Percentiles rank a stretch among this genome's conserved stretches.
Conservation (phyloP, 2,113 vertebrate species). For the Merops nubicus region DNA sequence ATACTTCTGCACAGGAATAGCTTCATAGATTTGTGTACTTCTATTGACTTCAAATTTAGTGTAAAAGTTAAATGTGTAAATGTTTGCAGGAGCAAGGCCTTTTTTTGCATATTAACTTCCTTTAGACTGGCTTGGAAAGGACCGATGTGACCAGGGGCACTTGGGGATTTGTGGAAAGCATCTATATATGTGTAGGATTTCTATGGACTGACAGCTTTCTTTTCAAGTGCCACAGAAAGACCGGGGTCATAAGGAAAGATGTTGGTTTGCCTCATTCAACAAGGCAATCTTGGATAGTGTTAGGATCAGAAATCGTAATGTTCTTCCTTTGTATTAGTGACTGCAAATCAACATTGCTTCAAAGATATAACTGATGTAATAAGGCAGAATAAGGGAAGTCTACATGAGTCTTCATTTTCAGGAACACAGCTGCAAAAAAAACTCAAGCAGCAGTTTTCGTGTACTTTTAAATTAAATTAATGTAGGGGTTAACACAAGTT, state of each 20-base stretch:
- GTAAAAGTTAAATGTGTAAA: background rate
- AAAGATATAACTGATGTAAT: background rate
- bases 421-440: background rate
- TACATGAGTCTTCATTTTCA: background rate
- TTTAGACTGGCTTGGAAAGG: background rate
- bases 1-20: background rate
- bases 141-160: rapidly evolving
- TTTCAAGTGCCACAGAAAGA: background rate
- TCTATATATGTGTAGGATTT: background rate
- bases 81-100: background rate
- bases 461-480: background rate
- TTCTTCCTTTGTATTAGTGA: background rate
- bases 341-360: background rate
- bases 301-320: background rate
- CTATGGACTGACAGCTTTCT: background rate
- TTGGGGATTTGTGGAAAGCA: background rate
- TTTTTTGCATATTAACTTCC: background rate
- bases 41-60: background rate
- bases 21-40: background rate
- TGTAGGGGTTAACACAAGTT: background rate
- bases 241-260: background rate
- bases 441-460: background rate
- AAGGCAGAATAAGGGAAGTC: background rate
- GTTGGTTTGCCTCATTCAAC: background rate
- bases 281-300: background rate